phyloP scores from a whole-genome alignment of 2,888 invertebrate genomes.

The Eupithecia subumbrata region DNA sequence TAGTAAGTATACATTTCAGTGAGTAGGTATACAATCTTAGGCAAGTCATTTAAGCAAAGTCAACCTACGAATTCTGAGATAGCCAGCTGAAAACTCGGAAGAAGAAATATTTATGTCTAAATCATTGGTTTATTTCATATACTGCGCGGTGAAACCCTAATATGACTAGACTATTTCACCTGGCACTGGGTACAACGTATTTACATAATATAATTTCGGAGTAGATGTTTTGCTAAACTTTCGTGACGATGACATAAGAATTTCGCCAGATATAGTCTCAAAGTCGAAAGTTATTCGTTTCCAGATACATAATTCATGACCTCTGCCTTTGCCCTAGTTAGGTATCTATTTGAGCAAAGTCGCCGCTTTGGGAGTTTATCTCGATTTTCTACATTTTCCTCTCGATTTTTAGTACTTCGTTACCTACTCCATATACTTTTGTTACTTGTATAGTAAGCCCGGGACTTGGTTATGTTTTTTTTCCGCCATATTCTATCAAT shows the following conservation, averaged over 20 bases:
- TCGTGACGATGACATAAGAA: slow-evolving; percentile 12
- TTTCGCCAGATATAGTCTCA: slow-evolving; percentile 19
- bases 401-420: background rate
- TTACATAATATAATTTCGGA: background rate
- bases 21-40: background rate
- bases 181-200: background rate
- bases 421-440: background rate
- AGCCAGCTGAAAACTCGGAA: too few relatives aligned
- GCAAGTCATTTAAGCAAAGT: background rate
- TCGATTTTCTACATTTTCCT: background rate
- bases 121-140: too few relatives aligned
- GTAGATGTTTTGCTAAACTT: background rate
- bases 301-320: slow-evolving; percentile 40
- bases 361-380: slow-evolving; percentile 4
- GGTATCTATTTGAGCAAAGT: slow-evolving; percentile 16
- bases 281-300: slow-evolving; percentile 25
- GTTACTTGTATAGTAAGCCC: too few relatives aligned
- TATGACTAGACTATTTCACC: background rate
- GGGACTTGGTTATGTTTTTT: too few relatives aligned
- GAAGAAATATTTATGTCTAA: too few relatives aligned
- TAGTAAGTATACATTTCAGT: background rate
- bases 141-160: too few relatives aligned
- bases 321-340: slow-evolving; percentile 17
- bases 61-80: too few relatives aligned
- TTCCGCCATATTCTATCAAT: too few relatives aligned